Evolutionary conservation across 2,113 vertebrate genomes (phyloP).

Genomic region (Lampris megalopsis): DNA sequence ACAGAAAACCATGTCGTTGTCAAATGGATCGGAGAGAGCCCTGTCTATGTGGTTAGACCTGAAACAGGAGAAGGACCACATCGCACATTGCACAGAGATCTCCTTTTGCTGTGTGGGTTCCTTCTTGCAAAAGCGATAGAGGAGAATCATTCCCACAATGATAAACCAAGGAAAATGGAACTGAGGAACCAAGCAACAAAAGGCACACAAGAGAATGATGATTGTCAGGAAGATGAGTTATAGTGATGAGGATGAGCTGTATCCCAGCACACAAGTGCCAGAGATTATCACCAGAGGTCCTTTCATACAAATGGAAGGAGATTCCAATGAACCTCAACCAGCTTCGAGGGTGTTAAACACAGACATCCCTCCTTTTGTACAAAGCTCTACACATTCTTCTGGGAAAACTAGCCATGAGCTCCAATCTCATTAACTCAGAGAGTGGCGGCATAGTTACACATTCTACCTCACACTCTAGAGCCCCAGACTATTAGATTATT

Average conservation of each 20-base stretch:
- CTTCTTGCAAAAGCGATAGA: background rate
- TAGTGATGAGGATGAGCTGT: background rate
- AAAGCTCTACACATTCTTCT: background rate
- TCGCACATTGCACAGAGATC: no score
- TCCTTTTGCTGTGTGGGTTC: background rate
- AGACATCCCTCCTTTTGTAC: background rate
- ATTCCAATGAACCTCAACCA: background rate
- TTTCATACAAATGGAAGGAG: background rate
- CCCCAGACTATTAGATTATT: background rate
- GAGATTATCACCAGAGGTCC: constrained; percentile 2
- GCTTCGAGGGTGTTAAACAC: background rate
- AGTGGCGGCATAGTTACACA: background rate
- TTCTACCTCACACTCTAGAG: background rate
- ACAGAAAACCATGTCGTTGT: background rate
- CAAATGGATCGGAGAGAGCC: background rate
- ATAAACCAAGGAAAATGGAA: background rate
- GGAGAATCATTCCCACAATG: background rate
- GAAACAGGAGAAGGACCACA: no score
- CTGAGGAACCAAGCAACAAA: background rate
- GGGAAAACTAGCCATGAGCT: background rate
- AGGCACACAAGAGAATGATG: background rate
- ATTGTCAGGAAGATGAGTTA: background rate
- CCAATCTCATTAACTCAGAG: background rate
- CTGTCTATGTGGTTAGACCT: constrained; percentile 1
- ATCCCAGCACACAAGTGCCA: background rate